Evolutionary conservation across 1,140 invertebrate species (phyloP).

Genomic region (Nephila pilipes): DNA sequence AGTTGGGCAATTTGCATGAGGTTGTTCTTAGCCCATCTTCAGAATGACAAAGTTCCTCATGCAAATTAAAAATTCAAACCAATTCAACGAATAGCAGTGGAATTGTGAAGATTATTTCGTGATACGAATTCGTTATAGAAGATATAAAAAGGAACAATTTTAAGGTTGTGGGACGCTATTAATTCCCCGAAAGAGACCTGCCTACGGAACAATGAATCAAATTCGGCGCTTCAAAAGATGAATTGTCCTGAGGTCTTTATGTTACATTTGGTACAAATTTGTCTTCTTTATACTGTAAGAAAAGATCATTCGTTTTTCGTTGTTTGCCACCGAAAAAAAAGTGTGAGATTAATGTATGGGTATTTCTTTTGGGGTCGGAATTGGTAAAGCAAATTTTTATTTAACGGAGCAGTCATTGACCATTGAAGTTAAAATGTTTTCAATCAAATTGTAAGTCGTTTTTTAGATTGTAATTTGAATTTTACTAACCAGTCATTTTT

Average conservation of each 20-base stretch:
- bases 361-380: no score
- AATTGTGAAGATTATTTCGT: conserved; percentile 36
- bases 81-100: conserved; percentile 33
- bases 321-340: neutral
- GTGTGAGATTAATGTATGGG: no score
- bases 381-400: no score
- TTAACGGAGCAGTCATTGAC: no score
- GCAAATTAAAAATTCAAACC: conserved; percentile 54
- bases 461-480: no score
- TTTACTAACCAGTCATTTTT: no score
- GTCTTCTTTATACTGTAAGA: neutral
- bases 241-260: conserved; percentile 19
- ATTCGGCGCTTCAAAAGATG: conserved; percentile 40
- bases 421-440: no score
- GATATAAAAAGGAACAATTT: neutral
- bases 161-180: conserved; percentile 50
- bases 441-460: no score
- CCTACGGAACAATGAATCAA: conserved; percentile 58
- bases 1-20: conserved; percentile 54
- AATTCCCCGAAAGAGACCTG: conserved; percentile 42
- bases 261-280: conserved; percentile 38
- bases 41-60: conserved; percentile 68
- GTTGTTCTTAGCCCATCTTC: conserved; percentile 3
- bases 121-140: conserved; percentile 45
- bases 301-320: conserved; percentile 17